Percentiles rank a stretch among this genome's conserved stretches.
These are phyloP conservation scores for Heliconius cydno DNA, from an alignment of 2,888 invertebrate species.

Conservation along the genomic window DNA sequence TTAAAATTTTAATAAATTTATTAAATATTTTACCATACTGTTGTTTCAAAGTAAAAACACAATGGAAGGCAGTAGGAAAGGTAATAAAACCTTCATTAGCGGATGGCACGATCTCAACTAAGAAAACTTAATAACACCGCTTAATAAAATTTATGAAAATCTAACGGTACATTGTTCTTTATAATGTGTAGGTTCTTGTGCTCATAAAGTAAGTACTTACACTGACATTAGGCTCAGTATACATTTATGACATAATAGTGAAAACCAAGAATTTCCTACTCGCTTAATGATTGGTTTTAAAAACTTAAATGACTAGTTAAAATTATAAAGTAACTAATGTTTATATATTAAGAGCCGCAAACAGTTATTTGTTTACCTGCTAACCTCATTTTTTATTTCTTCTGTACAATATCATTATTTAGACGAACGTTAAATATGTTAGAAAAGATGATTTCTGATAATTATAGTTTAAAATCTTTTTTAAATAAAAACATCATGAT, in stretches of 20 bases:
- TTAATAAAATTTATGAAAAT: constrained; percentile 34
- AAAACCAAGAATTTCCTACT: not conserved
- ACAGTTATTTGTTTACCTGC: constrained; percentile 26
- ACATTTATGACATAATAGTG: constrained; percentile 6
- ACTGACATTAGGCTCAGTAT: constrained; percentile 3
- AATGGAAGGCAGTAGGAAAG: not conserved
- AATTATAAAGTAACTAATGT: constrained; percentile 7
- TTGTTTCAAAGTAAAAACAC: not conserved
- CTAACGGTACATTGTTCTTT: constrained; percentile 33
- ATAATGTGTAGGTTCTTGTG: not conserved
- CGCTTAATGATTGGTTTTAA: constrained; percentile 2
- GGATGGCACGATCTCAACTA: constrained; percentile 19
- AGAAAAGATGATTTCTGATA: not conserved
- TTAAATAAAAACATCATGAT: not conserved
- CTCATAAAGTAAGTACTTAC: constrained; percentile 21
- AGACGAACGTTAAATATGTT: not conserved
- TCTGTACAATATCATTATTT: constrained; percentile 3
- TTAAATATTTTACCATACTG: not conserved
- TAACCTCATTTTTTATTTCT: constrained; percentile 20
- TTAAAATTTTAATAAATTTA: not conserved
- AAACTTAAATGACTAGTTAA: not conserved
- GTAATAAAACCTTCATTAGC: constrained; percentile 29
- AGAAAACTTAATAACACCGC: constrained; percentile 32
- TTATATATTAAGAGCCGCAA: not conserved
- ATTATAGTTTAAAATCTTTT: not conserved